Evolutionary conservation across 2,888 invertebrate genomes (phyloP).

Genomic region (Meghimatium bilineatum): DNA sequence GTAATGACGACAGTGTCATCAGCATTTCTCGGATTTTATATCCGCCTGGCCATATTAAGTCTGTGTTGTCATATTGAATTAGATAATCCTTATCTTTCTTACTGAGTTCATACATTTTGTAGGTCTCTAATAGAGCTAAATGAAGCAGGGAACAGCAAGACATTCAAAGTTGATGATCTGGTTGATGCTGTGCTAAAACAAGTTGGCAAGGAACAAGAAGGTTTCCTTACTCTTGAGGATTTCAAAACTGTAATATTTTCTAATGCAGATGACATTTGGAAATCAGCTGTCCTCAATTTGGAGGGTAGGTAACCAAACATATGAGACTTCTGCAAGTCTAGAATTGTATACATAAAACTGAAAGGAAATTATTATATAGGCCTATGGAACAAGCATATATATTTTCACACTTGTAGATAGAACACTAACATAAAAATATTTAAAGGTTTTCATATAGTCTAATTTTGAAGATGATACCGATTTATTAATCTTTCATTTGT

Average conservation of each 20-base stretch:
- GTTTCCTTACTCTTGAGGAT: constrained; percentile 62
- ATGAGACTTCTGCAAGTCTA: neutral
- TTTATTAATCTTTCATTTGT: too few relatives aligned
- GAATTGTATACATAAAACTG: neutral
- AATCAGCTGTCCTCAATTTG: constrained; percentile 61
- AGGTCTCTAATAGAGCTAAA: constrained; percentile 69
- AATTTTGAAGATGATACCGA: too few relatives aligned
- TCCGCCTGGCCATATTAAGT: too few relatives aligned
- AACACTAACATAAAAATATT: too few relatives aligned
- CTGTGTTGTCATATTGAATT: too few relatives aligned
- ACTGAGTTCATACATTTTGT: neutral
- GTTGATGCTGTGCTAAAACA: constrained; percentile 61
- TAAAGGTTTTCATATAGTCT: too few relatives aligned
- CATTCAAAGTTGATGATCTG: constrained; percentile 57
- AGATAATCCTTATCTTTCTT: too few relatives aligned
- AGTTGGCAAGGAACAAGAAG: constrained; percentile 58
- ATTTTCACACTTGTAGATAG: too few relatives aligned
- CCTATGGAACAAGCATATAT: too few relatives aligned
- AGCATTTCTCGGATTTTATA: too few relatives aligned
- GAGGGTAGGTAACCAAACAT: constrained; percentile 40
- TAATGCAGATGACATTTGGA: constrained; percentile 59
- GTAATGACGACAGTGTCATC: too few relatives aligned
- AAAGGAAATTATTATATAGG: too few relatives aligned
- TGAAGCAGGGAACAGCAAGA: constrained; percentile 58
- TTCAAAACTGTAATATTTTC: constrained; percentile 65